Evolutionary conservation across 2,113 vertebrate species (phyloP).

Genomic region (Saccopteryx bilineata): DNA sequence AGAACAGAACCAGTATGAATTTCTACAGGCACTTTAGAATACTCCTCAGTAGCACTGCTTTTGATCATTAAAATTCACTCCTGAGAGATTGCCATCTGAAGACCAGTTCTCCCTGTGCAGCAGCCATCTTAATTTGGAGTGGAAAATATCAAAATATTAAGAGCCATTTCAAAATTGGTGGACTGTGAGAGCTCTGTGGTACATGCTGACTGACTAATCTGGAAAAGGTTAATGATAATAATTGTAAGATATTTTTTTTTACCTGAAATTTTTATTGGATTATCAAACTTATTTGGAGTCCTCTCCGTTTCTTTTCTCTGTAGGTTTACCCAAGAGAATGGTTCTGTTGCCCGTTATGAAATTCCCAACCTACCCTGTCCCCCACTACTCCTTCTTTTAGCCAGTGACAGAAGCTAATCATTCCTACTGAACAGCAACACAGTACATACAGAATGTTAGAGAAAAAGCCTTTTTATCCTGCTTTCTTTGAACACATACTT

Average conservation of each 20-base stretch:
- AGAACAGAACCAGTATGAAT: slow-evolving; percentile 53
- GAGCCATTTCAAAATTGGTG: slow-evolving; percentile 58
- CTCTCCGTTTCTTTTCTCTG: slow-evolving; percentile 97
- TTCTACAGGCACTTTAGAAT: slow-evolving; percentile 52
- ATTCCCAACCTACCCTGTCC: slow-evolving; percentile 98
- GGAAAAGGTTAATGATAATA: slow-evolving; percentile 88
- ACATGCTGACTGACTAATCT: slow-evolving; percentile 86
- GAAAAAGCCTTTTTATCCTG: slow-evolving; percentile 90
- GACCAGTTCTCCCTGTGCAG: slow-evolving; percentile 14
- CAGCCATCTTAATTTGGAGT: slow-evolving; percentile 57
- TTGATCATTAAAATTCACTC: slow-evolving; percentile 61
- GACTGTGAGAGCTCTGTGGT: slow-evolving; percentile 53
- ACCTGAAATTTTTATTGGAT: slow-evolving; percentile 86
- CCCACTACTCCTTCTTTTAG: slow-evolving; percentile 99
- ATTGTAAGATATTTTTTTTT: slow-evolving; percentile 85
- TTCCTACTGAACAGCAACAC: slow-evolving; percentile 89
- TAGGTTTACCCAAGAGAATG: slow-evolving; percentile 99
- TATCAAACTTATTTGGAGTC: slow-evolving; percentile 94
- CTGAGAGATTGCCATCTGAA: slow-evolving; percentile 45
- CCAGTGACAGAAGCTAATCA: slow-evolving; percentile 90
- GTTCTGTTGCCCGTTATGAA: slow-evolving; percentile 99
- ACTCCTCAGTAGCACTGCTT: background rate
- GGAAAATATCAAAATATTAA: slow-evolving; percentile 57
- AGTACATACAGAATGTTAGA: slow-evolving; percentile 92
- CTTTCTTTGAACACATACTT: slow-evolving; percentile 93